Conservation (phyloP, 2,888 invertebrate genomes). For the Acrobeloides nanus region DNA sequence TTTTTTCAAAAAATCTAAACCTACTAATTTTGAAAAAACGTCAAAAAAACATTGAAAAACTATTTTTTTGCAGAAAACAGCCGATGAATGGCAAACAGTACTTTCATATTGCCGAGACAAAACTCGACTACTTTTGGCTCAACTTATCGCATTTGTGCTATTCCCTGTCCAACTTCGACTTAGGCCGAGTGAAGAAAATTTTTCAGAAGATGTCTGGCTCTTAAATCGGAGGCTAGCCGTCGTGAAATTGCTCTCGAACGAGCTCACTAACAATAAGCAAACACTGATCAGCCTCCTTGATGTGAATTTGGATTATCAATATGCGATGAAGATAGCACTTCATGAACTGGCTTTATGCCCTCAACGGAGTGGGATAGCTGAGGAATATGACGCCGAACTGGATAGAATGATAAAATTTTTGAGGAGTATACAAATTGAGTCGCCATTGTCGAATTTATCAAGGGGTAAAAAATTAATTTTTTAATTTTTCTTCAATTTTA, state of each 20-base stretch:
- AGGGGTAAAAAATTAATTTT: slow-evolving; percentile 63
- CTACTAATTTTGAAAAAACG: too few species aligned
- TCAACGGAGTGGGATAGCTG: slow-evolving; percentile 8
- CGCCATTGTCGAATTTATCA: slow-evolving; percentile 53
- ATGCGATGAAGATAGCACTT: slow-evolving; percentile 40
- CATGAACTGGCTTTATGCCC: slow-evolving; percentile 37
- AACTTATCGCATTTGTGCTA: slow-evolving; percentile 41
- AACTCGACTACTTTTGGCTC: slow-evolving; percentile 32
- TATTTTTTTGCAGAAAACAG: slow-evolving; percentile 8
- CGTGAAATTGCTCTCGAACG: slow-evolving; percentile 14
- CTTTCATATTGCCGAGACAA: slow-evolving; percentile 24
- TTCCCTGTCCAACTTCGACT: slow-evolving; percentile 29
- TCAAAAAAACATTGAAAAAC: too few species aligned
- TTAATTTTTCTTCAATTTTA: slow-evolving; percentile 3
- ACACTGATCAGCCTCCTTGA: slow-evolving; percentile 17
- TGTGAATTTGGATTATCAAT: slow-evolving; percentile 36
- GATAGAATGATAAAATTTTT: slow-evolving; percentile 37
- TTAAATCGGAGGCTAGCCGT: slow-evolving; percentile 16
- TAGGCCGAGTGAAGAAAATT: too few species aligned
- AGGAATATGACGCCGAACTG: slow-evolving; percentile 21
- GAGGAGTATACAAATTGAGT: slow-evolving; percentile 28
- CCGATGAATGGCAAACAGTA: slow-evolving; percentile 28
- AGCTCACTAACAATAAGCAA: slow-evolving; percentile 10
- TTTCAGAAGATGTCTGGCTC: slow-evolving; percentile 13
- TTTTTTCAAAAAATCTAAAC: too few species aligned